phyloP scores from a whole-genome alignment of 2,888 invertebrate species.

The Ctenicera cuprea region DNA sequence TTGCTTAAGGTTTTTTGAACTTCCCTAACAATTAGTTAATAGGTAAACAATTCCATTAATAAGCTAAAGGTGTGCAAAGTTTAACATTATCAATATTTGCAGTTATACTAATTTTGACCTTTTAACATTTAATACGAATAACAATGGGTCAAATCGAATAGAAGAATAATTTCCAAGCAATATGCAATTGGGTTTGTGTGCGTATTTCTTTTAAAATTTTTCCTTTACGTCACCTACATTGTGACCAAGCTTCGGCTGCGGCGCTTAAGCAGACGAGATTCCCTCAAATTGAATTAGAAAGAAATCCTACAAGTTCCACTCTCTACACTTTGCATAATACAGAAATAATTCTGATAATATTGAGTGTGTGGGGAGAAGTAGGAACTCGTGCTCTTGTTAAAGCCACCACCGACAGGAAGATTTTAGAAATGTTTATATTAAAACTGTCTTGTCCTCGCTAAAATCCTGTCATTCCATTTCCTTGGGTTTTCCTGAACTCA shows the following conservation, averaged over 20 bases:
- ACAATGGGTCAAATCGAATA: background rate
- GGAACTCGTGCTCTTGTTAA: constrained; percentile 1
- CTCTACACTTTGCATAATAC: constrained; percentile 36
- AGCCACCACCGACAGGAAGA: constrained; percentile 13
- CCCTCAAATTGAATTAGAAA: constrained; percentile 49
- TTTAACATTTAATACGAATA: background rate
- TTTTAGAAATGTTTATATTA: constrained; percentile 34
- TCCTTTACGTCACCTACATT: constrained; percentile 47
- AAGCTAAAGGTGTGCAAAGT: too few relatives aligned
- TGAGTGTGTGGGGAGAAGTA: constrained; percentile 13
- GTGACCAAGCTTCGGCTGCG: constrained; percentile 21
- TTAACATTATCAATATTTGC: background rate
- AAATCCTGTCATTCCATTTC: constrained; percentile 32
- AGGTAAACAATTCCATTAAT: background rate
- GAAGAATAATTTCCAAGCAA: background rate
- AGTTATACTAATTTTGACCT: background rate
- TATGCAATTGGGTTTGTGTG: background rate
- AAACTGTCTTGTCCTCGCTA: constrained; percentile 32
- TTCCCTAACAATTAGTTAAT: too few relatives aligned
- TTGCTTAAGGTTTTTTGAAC: too few relatives aligned
- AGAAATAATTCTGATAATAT: constrained; percentile 45
- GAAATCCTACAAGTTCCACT: constrained; percentile 49
- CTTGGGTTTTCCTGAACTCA: constrained; percentile 27
- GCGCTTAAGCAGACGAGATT: constrained; percentile 34
- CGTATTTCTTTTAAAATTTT: constrained; percentile 22